Base-by-base conservation (phyloP, 2,797 vertebrate genomes). In the Bufotes viridis region DNA sequence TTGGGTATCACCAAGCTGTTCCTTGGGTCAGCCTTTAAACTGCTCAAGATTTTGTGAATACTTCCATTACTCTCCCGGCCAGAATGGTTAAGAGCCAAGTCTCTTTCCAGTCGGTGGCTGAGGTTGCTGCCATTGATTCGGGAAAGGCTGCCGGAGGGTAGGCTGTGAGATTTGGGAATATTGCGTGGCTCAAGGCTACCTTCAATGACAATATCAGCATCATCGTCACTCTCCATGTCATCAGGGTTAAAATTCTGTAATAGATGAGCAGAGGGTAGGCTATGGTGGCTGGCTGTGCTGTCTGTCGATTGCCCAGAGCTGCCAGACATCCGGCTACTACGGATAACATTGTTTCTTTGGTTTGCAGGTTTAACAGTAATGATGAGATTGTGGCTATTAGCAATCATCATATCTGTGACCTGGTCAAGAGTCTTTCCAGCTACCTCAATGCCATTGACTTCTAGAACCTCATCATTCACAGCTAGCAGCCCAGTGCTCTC, bases 321-420 rank as follows among this genome's bases (percentile, higher is more conserved):
- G 83, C 97, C 96, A 0, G 97, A 97, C 87, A 96, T 96, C 78
- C 98, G 95, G 92, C 97, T 97, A 92, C 96, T 95, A 57, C 98
- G 96, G 82, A 99, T 96, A 83, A 99, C 96, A 82, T 99, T 99
- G 94, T 99, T 99, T 90, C 98, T 96, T 94, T 99, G 98, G 94
- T 99, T 99, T 72, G 97, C 98, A 0, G 98, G 98, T 94, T 99
- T 99, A 84, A 99, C 98, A 0, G 98, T 99, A 91, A 99, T 96
- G 1, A 99, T 99, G 88, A 99, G 96, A 91, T 99, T 99, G 93
- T 99, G 98, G 93, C 98, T 99, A 95, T 99, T 99, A 90, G 98
- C 98, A 14, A 99, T 99, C 98, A 99, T 99, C 98, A 99, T 99
- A 93, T 99, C 98, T 8, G 98, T 99, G 78, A 99, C 98, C 92